Base-by-base conservation (phyloP, 2,113 vertebrate species). In the Sapajus apella region DNA sequence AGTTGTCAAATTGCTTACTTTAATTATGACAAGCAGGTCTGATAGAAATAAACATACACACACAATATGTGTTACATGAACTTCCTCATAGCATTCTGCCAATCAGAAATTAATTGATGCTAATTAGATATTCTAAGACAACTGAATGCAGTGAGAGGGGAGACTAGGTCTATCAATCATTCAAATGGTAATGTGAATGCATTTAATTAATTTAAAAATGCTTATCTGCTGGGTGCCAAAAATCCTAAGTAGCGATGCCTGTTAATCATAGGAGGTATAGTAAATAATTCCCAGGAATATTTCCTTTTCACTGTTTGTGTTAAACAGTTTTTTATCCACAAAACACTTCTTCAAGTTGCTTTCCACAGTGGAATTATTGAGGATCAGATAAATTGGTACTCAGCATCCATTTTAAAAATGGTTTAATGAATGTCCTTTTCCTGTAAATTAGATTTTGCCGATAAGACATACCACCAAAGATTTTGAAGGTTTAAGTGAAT, bases 21-120 rank as follows among this genome's bases (percentile, higher is more conserved):
- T 80, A 82, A 94, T 84, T 81, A 75, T 89, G 73, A 94, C 64
- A 92, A 93, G 21, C 14, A 92, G 89, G 64, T 13, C 2, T 91
- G 79, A 9, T 50, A 13, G 11, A 93, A 76, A 91, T 43, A 92
- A 92, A 75, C 27, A 70, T 9, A 35, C n/a, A 81, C 25, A 64
- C 32, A 43, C 4, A 47, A 2, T 87, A 32, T 45, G 10, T 72
- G 21, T 86, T 45, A 20, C 68, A 23, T 45, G 58, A 56, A 61
- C 8, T 86, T 76, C 2, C 35, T 23, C 14, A 45, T 8, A 87
- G 43, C 25, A 70, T 16, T 83, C 23, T 88, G 47, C 27, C 91
- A 85, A 85, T 27, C 88, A 40, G 47, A 88, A 47, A 83, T 72
- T 85, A 84, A 64, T 73, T 91, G 81, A 91, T 88, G 47, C 17